A percentile compares a stretch with the other conserved stretches of the same genome.
Conservation (phyloP, 2,888 invertebrate species). For the Hanleya hanleyi region DNA sequence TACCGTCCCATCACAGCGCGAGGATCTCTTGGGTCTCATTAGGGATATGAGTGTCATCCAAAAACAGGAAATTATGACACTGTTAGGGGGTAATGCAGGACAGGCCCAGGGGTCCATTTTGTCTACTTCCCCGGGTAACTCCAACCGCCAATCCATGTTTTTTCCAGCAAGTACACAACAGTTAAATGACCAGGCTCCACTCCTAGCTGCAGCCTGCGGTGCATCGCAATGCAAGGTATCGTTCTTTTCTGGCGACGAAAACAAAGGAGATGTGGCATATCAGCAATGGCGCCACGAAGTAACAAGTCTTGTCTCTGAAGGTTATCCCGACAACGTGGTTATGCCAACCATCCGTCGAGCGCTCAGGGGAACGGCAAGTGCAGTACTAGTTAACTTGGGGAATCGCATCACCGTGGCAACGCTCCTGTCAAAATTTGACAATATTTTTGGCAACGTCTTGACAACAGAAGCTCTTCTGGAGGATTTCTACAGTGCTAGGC, state of each 20-base stretch:
- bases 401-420: no score
- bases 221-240: background rate
- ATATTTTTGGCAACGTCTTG: background rate
- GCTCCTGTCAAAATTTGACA: background rate
- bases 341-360: background rate
- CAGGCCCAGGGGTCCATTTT: no score
- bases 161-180: no score
- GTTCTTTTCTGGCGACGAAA: background rate
- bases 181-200: background rate
- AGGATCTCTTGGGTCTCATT: no score
- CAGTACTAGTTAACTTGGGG: background rate
- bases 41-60: no score
- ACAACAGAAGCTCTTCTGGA: no score
- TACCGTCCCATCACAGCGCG: no score
- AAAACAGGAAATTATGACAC: no score
- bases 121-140: no score
- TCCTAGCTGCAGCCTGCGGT: background rate
- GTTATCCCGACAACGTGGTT: no score
- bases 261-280: background rate
- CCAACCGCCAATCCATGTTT: no score
- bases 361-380: background rate
- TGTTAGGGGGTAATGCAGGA: no score
- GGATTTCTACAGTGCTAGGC: background rate
- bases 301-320: background rate
- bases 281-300: background rate